Evolutionary conservation across 2,888 invertebrate genomes (phyloP).

Genomic region (Spicauda simplicius): DNA sequence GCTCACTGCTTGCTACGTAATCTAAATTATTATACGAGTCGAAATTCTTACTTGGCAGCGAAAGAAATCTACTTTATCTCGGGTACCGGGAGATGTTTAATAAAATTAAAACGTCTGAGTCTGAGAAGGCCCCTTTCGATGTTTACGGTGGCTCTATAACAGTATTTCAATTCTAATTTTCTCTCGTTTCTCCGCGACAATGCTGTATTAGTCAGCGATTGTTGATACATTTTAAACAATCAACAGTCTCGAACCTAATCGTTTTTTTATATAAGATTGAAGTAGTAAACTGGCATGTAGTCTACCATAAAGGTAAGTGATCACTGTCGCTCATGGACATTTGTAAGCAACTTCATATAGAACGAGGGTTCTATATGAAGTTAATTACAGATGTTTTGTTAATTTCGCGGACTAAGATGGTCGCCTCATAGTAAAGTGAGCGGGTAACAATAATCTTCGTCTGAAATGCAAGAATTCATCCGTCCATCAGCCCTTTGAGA

Average conservation of each 20-base stretch:
- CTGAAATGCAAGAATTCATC: too few relatives aligned
- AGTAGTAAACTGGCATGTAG: too few relatives aligned
- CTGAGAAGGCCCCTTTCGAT: constrained; percentile 68
- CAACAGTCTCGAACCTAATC: constrained; percentile 26
- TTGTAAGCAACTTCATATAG: too few relatives aligned
- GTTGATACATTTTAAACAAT: constrained; percentile 50
- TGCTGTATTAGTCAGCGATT: constrained; percentile 53
- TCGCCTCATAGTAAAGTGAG: too few relatives aligned
- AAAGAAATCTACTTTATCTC: constrained; percentile 83
- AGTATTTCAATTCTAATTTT: constrained; percentile 74
- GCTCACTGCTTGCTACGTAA: constrained; percentile 84
- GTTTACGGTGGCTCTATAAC: constrained; percentile 69
- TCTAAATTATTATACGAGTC: constrained; percentile 84
- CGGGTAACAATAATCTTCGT: too few relatives aligned
- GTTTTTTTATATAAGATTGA: too few relatives aligned
- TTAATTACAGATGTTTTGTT: too few relatives aligned
- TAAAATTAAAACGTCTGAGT: constrained; percentile 81
- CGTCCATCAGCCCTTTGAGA: too few relatives aligned
- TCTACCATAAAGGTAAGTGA: too few relatives aligned
- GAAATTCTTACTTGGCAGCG: constrained; percentile 81
- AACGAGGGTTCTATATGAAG: too few relatives aligned
- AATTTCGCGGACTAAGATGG: too few relatives aligned
- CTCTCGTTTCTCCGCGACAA: constrained; percentile 51
- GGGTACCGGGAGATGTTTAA: constrained; percentile 77
- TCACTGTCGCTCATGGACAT: too few relatives aligned